phyloP scores from a whole-genome alignment of 2,797 vertebrate genomes.

The Echeneis naucrates region DNA sequence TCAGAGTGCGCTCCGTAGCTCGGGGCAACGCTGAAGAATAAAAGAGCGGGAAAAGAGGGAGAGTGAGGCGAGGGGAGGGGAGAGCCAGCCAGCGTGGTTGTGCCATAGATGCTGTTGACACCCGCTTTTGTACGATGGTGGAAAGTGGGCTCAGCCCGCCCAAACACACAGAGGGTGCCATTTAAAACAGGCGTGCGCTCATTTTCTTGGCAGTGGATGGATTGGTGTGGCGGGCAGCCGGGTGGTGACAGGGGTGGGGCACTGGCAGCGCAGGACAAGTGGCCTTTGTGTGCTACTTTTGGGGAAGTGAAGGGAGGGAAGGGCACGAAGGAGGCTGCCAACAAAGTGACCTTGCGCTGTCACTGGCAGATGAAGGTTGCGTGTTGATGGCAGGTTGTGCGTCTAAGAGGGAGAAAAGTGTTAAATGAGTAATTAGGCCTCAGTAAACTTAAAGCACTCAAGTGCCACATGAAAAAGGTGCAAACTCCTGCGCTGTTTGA shows the following conservation, averaged over 20 bases:
- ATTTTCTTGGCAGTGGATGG: constrained; percentile 84
- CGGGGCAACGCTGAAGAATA: constrained; percentile 62
- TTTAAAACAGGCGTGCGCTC: constrained; percentile 82
- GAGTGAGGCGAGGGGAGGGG: constrained; percentile 20
- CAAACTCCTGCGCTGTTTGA: constrained; percentile 72
- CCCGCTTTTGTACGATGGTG: constrained; percentile 80
- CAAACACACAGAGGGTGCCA: constrained; percentile 79
- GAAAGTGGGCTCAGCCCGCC: constrained; percentile 57
- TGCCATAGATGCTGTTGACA: constrained; percentile 74
- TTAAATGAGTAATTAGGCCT: constrained; percentile 67
- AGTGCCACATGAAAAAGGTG: constrained; percentile 52
- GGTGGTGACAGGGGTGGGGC: constrained; percentile 86
- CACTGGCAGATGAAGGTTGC: constrained; percentile 53
- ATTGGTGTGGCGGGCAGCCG: constrained; percentile 85
- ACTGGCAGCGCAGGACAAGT: constrained; percentile 82
- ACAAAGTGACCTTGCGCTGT: constrained; percentile 77
- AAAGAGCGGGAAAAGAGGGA: constrained; percentile 61
- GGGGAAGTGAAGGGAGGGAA: constrained; percentile 71
- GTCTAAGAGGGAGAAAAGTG: constrained; percentile 38
- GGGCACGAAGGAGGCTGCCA: constrained; percentile 74
- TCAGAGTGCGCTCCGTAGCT: constrained; percentile 49
- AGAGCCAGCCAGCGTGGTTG: constrained; percentile 32
- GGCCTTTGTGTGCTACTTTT: constrained; percentile 85
- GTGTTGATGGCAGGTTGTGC: constrained; percentile 47
- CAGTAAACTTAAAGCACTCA: constrained; percentile 48